Conservation (phyloP, 2,888 invertebrate species). For the Dorcus hopei region DNA sequence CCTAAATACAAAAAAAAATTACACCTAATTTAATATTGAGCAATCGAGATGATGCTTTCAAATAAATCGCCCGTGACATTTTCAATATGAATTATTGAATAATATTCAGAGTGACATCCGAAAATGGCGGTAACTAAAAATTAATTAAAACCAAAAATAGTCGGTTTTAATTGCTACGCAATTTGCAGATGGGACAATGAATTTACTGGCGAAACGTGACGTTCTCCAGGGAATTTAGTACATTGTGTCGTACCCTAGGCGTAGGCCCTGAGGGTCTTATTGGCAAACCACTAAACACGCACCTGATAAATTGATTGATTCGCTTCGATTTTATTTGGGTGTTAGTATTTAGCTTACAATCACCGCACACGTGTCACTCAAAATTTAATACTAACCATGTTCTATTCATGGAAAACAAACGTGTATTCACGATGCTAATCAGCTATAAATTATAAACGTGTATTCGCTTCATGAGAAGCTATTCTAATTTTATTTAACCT, state of each 20-base stretch:
- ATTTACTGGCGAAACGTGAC: constrained; percentile 42
- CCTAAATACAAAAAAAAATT: too few relatives aligned
- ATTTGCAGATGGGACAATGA: constrained; percentile 45
- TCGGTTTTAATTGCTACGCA: constrained; percentile 43
- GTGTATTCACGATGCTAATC: too few relatives aligned
- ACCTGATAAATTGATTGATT: constrained; percentile 37
- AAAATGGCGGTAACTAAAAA: constrained; percentile 18
- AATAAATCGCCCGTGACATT: not conserved
- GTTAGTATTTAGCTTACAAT: constrained; percentile 13
- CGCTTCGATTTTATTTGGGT: constrained; percentile 23
- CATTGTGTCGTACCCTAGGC: constrained; percentile 30
- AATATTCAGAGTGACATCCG: not conserved
- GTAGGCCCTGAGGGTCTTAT: constrained; percentile 29
- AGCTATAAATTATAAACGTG: too few relatives aligned
- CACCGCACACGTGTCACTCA: not conserved
- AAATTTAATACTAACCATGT: not conserved
- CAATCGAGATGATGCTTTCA: not conserved
- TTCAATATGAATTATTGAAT: not conserved
- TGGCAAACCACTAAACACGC: constrained; percentile 36
- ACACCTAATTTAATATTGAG: too few relatives aligned
- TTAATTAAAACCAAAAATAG: constrained; percentile 32
- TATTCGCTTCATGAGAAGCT: too few relatives aligned
- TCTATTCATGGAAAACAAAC: too few relatives aligned
- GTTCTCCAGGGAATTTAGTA: constrained; percentile 33
- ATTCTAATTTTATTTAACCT: too few relatives aligned